Evolutionary conservation across 2,797 vertebrate species (phyloP).

Genomic region (Garrulus glandarius): DNA sequence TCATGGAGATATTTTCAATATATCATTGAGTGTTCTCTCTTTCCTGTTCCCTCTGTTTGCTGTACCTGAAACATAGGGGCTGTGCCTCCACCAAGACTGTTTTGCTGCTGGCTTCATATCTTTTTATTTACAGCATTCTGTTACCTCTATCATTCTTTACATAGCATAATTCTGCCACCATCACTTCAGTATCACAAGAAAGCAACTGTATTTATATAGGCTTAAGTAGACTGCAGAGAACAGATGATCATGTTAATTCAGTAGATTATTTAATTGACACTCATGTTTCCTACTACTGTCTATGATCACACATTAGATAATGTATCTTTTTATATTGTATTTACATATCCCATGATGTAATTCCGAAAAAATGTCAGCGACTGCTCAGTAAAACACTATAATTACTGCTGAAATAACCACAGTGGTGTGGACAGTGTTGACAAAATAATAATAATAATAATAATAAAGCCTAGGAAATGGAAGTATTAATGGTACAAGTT

Average conservation of each 20-base stretch:
- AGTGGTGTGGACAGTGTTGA: background rate
- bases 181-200: background rate
- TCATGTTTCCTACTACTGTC: background rate
- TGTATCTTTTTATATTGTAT: background rate
- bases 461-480: background rate
- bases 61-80: background rate
- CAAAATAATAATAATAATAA: background rate
- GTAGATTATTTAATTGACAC: background rate
- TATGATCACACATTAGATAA: background rate
- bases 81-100: background rate
- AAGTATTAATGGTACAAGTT: background rate
- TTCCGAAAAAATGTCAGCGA: background rate
- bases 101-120: background rate
- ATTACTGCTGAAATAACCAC: background rate
- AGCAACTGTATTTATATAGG: background rate
- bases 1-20: background rate
- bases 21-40: background rate
- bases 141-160: background rate
- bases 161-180: background rate
- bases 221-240: background rate
- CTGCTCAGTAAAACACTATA: background rate
- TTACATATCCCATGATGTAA: background rate
- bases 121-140: background rate
- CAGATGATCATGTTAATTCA: background rate
- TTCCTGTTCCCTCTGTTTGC: background rate